Base-by-base conservation (phyloP, 2,888 invertebrate genomes). In the Cacoxenus indagator region DNA sequence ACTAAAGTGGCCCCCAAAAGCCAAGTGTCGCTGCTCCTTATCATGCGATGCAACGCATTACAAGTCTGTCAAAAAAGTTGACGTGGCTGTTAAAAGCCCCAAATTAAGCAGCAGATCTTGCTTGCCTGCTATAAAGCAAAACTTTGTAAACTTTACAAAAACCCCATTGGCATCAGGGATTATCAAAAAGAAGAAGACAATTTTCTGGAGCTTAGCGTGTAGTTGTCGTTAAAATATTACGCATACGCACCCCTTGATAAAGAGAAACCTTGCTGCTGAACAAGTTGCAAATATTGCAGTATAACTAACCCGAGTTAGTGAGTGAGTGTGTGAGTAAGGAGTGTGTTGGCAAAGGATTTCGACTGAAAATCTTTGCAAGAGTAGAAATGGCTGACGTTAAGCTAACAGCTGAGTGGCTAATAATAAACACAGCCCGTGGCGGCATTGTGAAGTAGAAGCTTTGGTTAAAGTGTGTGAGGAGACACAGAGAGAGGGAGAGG, bases 221-320 rank as follows among this genome's bases (percentile, higher is more conserved):
- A 45, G 43, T 26, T 51, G 67, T 31, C 67, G 62, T 59, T 51
- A 67, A 64, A 55, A 67, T 67, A 67, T 67, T 64, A 73, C 75
- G 70, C 75, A 75, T 70, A 75, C 73, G 73, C 68, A 70, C 64
- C 48, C 69, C 70, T 70, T 68, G 73, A 69, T 72, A 74, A 69
- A 68, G 43, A 37, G 2, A 37, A 37, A 37, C 5, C 9, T 14
- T 1, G 37, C 37, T 5, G 37, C 5, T 8, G 37, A 8, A 11
- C 37, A 37, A 37, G 14, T 37, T 37, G 8, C 37, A 37, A 14
- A 14, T 37, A 14, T 37, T 37, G 37, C 2, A 37, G n/a, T n/a
- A n/a, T n/a, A n/a, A n/a, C n/a, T n/a, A n/a, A n/a, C n/a, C n/a
- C n/a, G n/a, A n/a, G n/a, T n/a, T n/a, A n/a, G n/a, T n/a, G n/a